These are phyloP conservation scores for Prorops nasuta DNA, from an alignment of 1,140 invertebrate genomes.

Conservation along the genomic window DNA sequence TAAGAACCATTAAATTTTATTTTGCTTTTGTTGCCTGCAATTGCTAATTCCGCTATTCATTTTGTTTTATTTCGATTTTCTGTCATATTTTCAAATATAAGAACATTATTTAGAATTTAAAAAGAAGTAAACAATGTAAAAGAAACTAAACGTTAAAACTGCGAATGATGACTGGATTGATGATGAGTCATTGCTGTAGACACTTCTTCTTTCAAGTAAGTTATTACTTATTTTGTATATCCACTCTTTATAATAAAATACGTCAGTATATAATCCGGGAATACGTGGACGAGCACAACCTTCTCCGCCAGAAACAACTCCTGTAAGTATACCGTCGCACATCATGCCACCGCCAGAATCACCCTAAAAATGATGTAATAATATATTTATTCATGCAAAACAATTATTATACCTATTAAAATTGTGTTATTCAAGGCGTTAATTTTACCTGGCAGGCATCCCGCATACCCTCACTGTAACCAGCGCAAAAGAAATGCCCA, in stretches of 20 bases:
- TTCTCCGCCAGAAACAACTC: constrained; percentile 60
- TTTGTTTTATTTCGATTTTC: too few species aligned
- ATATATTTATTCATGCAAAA: neutral
- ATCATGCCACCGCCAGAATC: constrained; percentile 58
- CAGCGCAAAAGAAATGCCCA: constrained; percentile 72
- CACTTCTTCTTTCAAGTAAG: too few species aligned
- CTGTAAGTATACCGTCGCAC: constrained; percentile 49
- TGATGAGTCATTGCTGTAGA: too few species aligned
- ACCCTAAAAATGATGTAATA: constrained; percentile 42
- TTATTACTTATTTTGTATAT: too few species aligned
- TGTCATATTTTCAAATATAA: too few species aligned
- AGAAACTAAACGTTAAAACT: too few species aligned
- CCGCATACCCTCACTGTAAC: constrained; percentile 63
- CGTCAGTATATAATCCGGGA: constrained; percentile 59
- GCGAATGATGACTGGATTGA: too few species aligned
- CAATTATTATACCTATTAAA: neutral
- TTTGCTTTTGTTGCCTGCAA: too few species aligned
- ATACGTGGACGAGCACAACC: constrained; percentile 57
- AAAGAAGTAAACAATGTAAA: too few species aligned
- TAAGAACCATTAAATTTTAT: too few species aligned
- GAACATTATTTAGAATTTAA: too few species aligned
- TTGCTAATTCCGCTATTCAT: too few species aligned
- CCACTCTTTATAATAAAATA: constrained; percentile 55
- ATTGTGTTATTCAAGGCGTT: neutral
- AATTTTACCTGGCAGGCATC: constrained; percentile 67